Evolutionary conservation across 2,888 invertebrate species (phyloP).

Genomic region (Nomada goodeniana): DNA sequence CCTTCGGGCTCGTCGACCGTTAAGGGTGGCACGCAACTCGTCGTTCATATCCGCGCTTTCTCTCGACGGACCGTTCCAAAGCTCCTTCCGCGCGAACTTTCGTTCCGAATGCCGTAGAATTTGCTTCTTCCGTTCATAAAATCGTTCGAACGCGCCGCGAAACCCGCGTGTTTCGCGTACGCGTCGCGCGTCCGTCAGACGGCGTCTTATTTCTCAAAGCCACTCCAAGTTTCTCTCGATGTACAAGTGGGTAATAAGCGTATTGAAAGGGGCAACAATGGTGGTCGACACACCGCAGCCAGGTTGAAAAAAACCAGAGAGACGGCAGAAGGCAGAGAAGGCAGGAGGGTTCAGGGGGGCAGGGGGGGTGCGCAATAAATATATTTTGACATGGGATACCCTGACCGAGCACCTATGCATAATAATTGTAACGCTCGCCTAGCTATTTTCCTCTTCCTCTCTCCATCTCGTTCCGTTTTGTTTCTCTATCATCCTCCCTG

Average conservation of each 20-base stretch:
- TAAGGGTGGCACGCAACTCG: conserved; percentile 20
- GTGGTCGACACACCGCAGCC: conserved; percentile 80
- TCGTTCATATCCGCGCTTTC: conserved; percentile 45
- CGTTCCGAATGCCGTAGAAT: conserved; percentile 33
- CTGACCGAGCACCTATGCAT: conserved; percentile 74
- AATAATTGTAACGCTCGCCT: conserved; percentile 79
- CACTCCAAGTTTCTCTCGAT: conserved; percentile 48
- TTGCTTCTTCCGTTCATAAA: neutral
- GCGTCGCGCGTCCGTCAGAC: neutral
- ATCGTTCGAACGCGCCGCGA: neutral
- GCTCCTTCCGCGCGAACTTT: conserved; percentile 35
- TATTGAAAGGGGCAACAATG: conserved; percentile 81
- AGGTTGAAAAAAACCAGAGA: conserved; percentile 53
- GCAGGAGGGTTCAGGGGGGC: conserved; percentile 16
- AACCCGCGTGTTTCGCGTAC: neutral
- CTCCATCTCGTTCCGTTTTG: neutral
- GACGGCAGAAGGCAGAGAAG: conserved; percentile 46
- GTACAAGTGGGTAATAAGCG: conserved; percentile 83
- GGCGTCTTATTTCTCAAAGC: neutral
- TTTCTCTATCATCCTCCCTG: neutral
- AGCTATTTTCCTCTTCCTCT: neutral
- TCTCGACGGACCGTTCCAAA: conserved; percentile 34
- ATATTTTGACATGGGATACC: conserved; percentile 84
- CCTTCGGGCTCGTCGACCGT: neutral
- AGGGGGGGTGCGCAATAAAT: conserved; percentile 81